Evolutionary conservation across 2,888 invertebrate genomes (phyloP).

Genomic region (Cancer borealis): DNA sequence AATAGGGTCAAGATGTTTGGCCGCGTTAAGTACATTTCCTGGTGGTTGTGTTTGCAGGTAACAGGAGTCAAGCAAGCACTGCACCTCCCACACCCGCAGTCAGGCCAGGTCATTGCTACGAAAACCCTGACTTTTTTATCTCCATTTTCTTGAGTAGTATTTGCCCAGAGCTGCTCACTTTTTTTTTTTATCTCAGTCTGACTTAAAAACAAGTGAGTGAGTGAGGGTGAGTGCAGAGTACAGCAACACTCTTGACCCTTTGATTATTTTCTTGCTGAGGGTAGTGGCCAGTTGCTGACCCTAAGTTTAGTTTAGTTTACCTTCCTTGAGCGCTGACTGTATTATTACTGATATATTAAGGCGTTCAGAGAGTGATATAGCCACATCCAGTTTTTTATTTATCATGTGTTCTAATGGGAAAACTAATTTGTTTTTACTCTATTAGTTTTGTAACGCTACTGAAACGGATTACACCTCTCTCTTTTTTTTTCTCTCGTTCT

Average conservation of each 20-base stretch:
- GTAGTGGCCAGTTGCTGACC: not conserved
- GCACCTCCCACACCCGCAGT: not conserved
- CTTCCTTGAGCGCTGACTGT: no score
- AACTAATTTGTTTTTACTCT: no score
- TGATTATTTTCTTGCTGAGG: not conserved
- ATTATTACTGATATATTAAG: no score
- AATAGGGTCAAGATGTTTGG: not conserved
- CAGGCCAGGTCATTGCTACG: not conserved
- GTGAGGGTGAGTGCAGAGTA: no score
- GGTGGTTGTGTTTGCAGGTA: conserved; percentile 7
- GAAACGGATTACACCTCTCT: not conserved
- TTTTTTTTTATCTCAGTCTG: no score
- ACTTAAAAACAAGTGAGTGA: no score
- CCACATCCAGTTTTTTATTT: no score
- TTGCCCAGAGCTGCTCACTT: no score
- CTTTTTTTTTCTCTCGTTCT: not conserved
- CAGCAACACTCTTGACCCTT: no score
- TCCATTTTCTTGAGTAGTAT: not conserved
- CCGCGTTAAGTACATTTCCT: not conserved
- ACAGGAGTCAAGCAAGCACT: not conserved
- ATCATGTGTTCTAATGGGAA: no score
- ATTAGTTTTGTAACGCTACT: no score
- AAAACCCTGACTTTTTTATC: not conserved
- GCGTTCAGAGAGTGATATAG: no score
- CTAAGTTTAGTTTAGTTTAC: not conserved